Percentiles rank a stretch among this genome's conserved stretches.
Evolutionary conservation across 2,113 vertebrate genomes (phyloP).

Genomic region (Leucosticte australis): DNA sequence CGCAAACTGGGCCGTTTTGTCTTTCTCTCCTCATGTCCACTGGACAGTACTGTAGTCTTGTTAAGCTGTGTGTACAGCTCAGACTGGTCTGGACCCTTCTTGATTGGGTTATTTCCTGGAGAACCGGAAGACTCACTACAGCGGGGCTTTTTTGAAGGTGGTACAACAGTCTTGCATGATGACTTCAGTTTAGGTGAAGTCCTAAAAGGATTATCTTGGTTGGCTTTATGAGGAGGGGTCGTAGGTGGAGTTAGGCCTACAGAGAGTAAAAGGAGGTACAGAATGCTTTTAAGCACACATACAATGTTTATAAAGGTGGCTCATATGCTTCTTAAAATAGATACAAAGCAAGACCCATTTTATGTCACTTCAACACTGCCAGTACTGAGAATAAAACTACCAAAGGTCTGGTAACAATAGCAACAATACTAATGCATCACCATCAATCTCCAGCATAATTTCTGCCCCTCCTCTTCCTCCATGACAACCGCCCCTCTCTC

Average conservation of each 20-base stretch:
- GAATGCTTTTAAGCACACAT: slow-evolving; percentile 33
- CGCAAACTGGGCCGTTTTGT: slow-evolving; percentile 83
- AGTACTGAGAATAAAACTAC: not conserved
- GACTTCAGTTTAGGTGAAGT: slow-evolving; percentile 95
- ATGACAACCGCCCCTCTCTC: not conserved
- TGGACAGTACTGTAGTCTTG: slow-evolving; percentile 85
- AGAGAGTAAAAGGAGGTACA: slow-evolving; percentile 26
- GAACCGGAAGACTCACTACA: slow-evolving; percentile 84
- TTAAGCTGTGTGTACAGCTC: slow-evolving; percentile 94
- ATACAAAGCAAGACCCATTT: not conserved
- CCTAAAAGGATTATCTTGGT: slow-evolving; percentile 98
- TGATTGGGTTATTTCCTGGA: slow-evolving; percentile 80
- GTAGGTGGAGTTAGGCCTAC: slow-evolving; percentile 99
- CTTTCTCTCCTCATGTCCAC: slow-evolving; percentile 84
- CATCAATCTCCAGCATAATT: not conserved
- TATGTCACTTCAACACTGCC: not conserved
- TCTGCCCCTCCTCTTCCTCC: not conserved
- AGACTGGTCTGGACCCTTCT: slow-evolving; percentile 89
- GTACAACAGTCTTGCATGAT: slow-evolving; percentile 90
- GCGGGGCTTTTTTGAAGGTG: slow-evolving; percentile 88
- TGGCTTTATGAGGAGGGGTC: slow-evolving; percentile 99
- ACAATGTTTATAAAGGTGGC: not conserved
- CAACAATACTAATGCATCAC: not conserved
- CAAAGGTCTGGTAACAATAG: not conserved
- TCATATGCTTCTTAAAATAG: slow-evolving; percentile 2